These are phyloP conservation scores for Syngnathus scovelli DNA, from an alignment of 2,113 vertebrate genomes.

Conservation along the genomic window DNA sequence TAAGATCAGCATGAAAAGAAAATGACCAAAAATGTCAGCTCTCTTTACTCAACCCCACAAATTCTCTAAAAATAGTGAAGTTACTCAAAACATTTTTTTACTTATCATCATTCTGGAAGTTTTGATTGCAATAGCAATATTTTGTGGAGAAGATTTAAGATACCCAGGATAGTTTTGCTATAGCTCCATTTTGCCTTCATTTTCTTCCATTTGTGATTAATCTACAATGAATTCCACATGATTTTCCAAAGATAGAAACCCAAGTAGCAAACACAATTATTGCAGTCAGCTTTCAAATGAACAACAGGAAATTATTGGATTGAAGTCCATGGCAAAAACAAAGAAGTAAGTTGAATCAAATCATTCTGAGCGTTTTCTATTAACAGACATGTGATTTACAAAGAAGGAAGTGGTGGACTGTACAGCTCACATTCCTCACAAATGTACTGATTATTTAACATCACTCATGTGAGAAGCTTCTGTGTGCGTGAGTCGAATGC, in stretches of 20 bases:
- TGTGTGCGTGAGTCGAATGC: neutral
- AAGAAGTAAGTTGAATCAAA: neutral
- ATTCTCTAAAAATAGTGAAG: neutral
- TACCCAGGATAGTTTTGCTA: too few relatives aligned
- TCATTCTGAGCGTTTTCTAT: slow-evolving; percentile 4
- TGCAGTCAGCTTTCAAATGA: neutral
- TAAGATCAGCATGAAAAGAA: neutral
- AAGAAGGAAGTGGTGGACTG: neutral
- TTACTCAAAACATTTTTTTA: neutral
- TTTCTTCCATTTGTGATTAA: too few relatives aligned
- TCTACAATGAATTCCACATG: neutral
- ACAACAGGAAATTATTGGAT: neutral
- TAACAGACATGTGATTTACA: slow-evolving; percentile 5
- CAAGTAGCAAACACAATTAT: neutral
- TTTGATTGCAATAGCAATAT: neutral
- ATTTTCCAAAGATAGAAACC: too few relatives aligned
- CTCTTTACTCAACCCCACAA: neutral
- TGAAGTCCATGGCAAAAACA: neutral
- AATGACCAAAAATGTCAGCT: neutral
- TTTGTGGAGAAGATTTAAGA: too few relatives aligned
- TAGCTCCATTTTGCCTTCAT: too few relatives aligned
- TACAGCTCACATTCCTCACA: slow-evolving; percentile 26
- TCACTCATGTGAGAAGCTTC: slow-evolving; percentile 17
- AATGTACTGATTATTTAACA: slow-evolving; percentile 23
- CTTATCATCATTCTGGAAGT: neutral